Evolutionary conservation across 2,888 invertebrate species (phyloP).

Genomic region (Amiota minor): DNA sequence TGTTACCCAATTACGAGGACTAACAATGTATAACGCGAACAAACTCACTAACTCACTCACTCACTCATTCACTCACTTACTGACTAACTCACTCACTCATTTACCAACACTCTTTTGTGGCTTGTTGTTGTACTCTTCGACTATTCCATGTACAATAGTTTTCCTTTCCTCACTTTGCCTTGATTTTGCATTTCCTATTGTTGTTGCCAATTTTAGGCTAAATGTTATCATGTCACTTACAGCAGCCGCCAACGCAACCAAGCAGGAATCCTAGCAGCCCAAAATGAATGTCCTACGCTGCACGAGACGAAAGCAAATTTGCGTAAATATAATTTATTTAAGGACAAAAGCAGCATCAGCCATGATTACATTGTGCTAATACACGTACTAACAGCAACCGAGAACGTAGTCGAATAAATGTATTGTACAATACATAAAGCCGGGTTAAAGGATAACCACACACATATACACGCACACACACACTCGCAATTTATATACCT

Average conservation of each 20-base stretch:
- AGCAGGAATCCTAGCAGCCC: constrained; percentile 18
- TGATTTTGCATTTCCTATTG: too few species aligned
- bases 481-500: neutral
- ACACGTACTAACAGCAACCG: constrained; percentile 19
- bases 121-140: constrained; percentile 13
- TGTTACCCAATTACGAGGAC: constrained; percentile 65
- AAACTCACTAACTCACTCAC: constrained; percentile 10
- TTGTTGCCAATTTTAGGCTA: constrained; percentile 68
- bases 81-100: constrained; percentile 10
- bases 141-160: too few species aligned
- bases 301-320: constrained; percentile 55
- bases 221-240: constrained; percentile 66
- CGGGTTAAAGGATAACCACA: neutral
- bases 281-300: neutral
- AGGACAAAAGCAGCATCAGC: constrained; percentile 50
- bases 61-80: neutral
- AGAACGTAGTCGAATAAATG: neutral
- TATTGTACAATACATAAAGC: neutral
- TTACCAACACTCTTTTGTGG: neutral
- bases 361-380: constrained; percentile 59
- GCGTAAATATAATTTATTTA: constrained; percentile 67
- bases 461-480: neutral
- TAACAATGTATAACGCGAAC: constrained; percentile 53
- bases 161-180: neutral
- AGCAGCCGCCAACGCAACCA: constrained; percentile 53